Percentiles rank a stretch among this genome's conserved stretches.
phyloP scores from a whole-genome alignment of 2,797 vertebrate species.

The Lithobates pipiens region DNA sequence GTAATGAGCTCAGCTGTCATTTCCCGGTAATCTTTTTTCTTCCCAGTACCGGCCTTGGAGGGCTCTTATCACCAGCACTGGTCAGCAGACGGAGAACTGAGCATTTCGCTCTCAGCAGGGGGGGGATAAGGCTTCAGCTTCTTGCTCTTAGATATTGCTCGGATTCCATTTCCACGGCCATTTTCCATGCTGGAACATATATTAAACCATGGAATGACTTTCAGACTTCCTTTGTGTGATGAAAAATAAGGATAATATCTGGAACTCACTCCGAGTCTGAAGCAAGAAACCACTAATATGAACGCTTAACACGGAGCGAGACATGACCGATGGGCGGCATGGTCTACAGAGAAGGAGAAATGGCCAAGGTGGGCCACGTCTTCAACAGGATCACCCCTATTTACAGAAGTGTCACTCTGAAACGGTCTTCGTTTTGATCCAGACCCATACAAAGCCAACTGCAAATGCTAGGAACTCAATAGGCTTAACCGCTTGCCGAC shows the following conservation, averaged over 20 bases:
- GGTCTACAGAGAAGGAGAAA: neutral
- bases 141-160: neutral
- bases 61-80: neutral
- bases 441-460: no score
- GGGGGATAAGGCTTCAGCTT: neutral
- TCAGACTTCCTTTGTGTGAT: neutral
- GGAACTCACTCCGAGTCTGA: neutral
- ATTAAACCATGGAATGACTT: slow-evolving; percentile 13
- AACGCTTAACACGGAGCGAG: neutral
- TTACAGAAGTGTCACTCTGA: no score
- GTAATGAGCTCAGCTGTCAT: neutral
- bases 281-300: neutral
- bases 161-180: slow-evolving; percentile 14
- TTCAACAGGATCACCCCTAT: no score
- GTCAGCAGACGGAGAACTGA: neutral
- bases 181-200: slow-evolving; percentile 4
- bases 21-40: neutral
- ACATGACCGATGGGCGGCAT: neutral
- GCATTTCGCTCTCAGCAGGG: neutral
- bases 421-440: no score
- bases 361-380: neutral
- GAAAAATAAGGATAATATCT: neutral
- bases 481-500: no score
- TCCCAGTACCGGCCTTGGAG: neutral
- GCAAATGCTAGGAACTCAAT: no score